A percentile compares a stretch with the other conserved stretches of the same genome.
phyloP scores from a whole-genome alignment of 2,888 invertebrate genomes.

The Trichogramma evanescens region DNA sequence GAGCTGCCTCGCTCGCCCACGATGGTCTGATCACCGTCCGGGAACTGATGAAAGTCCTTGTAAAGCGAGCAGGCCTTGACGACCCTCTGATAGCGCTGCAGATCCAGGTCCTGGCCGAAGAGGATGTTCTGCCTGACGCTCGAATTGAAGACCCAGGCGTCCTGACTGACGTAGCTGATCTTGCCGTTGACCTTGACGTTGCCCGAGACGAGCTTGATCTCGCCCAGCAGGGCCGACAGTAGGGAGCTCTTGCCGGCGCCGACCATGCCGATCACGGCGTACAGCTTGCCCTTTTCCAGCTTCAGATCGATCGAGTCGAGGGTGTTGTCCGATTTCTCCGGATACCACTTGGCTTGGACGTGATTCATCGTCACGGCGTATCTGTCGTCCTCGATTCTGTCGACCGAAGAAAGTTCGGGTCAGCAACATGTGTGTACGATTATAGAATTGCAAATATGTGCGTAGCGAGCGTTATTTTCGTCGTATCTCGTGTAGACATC shows the following conservation, averaged over 20 bases:
- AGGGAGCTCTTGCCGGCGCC: conserved; percentile 68
- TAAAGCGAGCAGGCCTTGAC: conserved; percentile 46
- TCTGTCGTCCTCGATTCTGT: not conserved
- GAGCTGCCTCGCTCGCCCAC: conserved; percentile 69
- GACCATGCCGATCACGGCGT: conserved; percentile 69
- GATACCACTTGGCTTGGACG: conserved; percentile 50
- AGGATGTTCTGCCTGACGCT: conserved; percentile 78
- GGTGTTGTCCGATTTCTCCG: conserved; percentile 49
- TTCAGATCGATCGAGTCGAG: conserved; percentile 52
- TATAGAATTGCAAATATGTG: too few species aligned
- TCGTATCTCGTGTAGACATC: too few species aligned
- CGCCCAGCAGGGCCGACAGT: conserved; percentile 64
- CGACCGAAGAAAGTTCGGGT: too few species aligned
- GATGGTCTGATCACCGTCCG: conserved; percentile 61
- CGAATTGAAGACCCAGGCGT: conserved; percentile 78
- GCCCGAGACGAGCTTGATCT: conserved; percentile 59
- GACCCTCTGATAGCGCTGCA: conserved; percentile 51
- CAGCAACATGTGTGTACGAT: too few species aligned
- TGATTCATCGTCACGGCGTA: conserved; percentile 31
- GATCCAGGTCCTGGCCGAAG: conserved; percentile 65
- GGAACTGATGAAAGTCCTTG: conserved; percentile 55
- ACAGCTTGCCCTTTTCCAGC: conserved; percentile 54
- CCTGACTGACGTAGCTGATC: conserved; percentile 74
- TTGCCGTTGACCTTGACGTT: conserved; percentile 58
- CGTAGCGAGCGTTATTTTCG: too few species aligned